Evolutionary conservation across 2,797 vertebrate genomes (phyloP), one percentile per base, ranked within the genome.

Genomic region (Taenioides sp.): DNA sequence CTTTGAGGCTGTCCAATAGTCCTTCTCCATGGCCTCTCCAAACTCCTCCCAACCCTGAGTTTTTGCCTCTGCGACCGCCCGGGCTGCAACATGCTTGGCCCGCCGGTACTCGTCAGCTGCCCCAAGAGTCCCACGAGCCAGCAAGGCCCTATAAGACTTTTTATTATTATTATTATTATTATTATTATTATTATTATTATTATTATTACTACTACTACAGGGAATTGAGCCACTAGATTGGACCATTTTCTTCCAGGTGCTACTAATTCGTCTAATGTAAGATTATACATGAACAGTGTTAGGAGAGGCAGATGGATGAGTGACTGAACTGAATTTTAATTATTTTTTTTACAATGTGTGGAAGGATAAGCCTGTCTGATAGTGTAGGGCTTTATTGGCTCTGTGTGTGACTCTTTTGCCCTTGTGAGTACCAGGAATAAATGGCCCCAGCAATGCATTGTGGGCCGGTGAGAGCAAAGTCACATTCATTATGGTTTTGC

Each of bases 401-500:
- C 40, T 12, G 40, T 43, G 65, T 54, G 70, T 79, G 84, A 83
- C 80, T 84, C 76, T 3, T 34, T 34, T 34, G 78, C 73, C 82
- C 80, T 87, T 86, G 82, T 59, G 69, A 75, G 86, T 65, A 40
- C 71, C 17, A 25, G 82, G 74, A 87, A 84, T 80, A 80, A 87
- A 88, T 77, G 75, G 77, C 62, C 73, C 70, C 70, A 65, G 69
- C 79, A 47, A 76, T 66, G 58, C 60, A n/a, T 31, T 62, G 47
- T 47, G 71, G 65, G 73, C 89, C 76, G 10, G 23, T 4, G 79
- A 79, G 85, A 84, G 76, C 63, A 22, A 67, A 60, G 72, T 37
- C 71, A 58, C 83, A 79, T 80, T 89, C 78, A 83, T 88, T 87
- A 85, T 49, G 72, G 65, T 47, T 71, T 75, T 25, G 81, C 85